These are phyloP conservation scores for Trachymyrmex cornetzi DNA, from an alignment of 1,140 invertebrate species.

Conservation along the genomic window DNA sequence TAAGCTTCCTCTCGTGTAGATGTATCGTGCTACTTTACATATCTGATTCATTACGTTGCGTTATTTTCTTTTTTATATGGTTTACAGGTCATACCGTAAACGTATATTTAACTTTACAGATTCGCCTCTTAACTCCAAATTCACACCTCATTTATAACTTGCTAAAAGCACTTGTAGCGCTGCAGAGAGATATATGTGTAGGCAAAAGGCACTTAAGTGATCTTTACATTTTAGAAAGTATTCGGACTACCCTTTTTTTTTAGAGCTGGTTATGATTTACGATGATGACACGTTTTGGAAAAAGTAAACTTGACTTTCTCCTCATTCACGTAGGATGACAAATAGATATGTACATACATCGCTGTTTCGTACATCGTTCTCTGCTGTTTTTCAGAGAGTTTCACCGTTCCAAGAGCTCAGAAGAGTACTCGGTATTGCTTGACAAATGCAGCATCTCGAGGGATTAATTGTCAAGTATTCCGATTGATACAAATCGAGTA, in stretches of 20 bases:
- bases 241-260: slow-evolving; percentile 13
- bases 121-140: slow-evolving; percentile 34
- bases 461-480: slow-evolving; percentile 45
- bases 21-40: neutral
- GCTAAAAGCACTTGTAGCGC: slow-evolving; percentile 28
- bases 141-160: slow-evolving; percentile 47
- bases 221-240: slow-evolving; percentile 24
- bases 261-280: slow-evolving; percentile 17
- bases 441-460: slow-evolving; percentile 28
- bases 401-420: neutral
- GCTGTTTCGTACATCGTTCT: neutral
- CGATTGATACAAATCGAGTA: slow-evolving; percentile 31
- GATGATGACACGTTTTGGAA: slow-evolving; percentile 33
- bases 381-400: neutral
- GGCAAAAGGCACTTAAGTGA: slow-evolving; percentile 30
- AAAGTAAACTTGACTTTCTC: slow-evolving; percentile 30
- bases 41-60: neutral
- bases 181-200: neutral
- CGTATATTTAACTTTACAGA: neutral
- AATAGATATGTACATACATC: neutral
- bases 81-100: neutral
- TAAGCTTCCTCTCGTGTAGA: neutral
- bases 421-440: neutral
- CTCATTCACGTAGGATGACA: neutral
- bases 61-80: neutral